Evolutionary conservation across 1,140 invertebrate species (phyloP), one percentile per base, ranked within the genome.

Genomic region (Papilio xuthus): DNA sequence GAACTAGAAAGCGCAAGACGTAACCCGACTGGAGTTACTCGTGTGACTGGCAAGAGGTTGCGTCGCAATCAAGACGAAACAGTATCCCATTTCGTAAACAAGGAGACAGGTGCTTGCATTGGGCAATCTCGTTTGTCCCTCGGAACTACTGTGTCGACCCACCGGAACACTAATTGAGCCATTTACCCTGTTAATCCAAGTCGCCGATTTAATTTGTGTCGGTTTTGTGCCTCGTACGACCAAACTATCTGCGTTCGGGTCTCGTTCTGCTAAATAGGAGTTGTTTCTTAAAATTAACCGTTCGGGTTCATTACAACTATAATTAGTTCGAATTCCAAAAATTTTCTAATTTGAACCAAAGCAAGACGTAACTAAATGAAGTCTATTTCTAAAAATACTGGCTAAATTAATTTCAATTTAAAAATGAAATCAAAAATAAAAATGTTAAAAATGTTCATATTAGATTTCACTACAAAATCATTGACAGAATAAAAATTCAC

Each of bases 141-240:
- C 79, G 73, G 80, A 78, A 85, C 84, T 69, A 78, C 78, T 72
- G 80, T 75, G 80, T 77, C 74, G 82, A 85, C 85, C 85, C 86
- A 85, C 84, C 86, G 89, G 87, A 89, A 90, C 89, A 92, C 89
- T 92, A 92, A 92, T 92, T 92, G 90, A 87, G 83, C 84, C 89
- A 88, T 90, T 92, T 89, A 84, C 89, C 85, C 88, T 88, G 86
- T 88, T 89, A 91, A 92, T 91, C 85, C 86, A 84, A 89, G 89
- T 90, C 84, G 78, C 79, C 83, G 81, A 84, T 84, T 88, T 85
- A 86, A 88, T 88, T 87, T 86, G 86, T 86, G 83, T 79, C 82
- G 80, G 76, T 81, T 41, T 67, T 60, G 37, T 60, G 50, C 53
- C 42, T 47, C 50, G 50, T 56, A 76, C 74, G 74, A 76, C 74